These are phyloP conservation scores for Esox lucius DNA, from an alignment of 2,797 vertebrate genomes.

Conservation along the genomic window DNA sequence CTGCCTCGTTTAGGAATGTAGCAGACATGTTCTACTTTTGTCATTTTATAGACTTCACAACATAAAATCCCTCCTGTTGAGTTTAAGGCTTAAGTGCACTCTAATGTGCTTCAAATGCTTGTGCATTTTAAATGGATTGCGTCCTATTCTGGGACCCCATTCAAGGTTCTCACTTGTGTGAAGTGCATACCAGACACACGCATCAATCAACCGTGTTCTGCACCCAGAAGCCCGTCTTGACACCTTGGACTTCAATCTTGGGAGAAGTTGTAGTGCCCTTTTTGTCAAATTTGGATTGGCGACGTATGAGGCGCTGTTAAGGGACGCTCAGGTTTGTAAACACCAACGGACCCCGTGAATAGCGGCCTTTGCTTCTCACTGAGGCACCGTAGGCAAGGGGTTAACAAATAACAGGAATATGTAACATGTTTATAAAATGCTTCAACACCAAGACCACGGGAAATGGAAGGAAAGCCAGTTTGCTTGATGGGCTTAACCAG, in stretches of 20 bases:
- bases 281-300: not conserved
- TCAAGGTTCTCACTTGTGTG: no score
- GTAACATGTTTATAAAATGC: not conserved
- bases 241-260: not conserved
- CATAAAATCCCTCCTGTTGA: no score
- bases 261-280: not conserved
- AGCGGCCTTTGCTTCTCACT: not conserved
- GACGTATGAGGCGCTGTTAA: not conserved
- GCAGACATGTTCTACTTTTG: no score
- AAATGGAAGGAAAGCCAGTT: not conserved
- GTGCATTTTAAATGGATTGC: no score
- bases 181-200: not conserved
- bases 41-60: no score
- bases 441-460: not conserved
- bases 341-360: conserved; percentile 6
- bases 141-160: no score
- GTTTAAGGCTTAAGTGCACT: no score
- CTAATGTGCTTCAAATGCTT: no score
- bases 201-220: not conserved
- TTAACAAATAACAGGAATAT: not conserved
- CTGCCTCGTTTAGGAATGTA: no score
- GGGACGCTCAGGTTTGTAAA: conserved; percentile 1
- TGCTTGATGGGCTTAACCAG: not conserved
- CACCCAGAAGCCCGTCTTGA: not conserved
- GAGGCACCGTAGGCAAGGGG: not conserved